Conservation (phyloP, 2,888 invertebrate genomes). For the Athrips mouffetella region DNA sequence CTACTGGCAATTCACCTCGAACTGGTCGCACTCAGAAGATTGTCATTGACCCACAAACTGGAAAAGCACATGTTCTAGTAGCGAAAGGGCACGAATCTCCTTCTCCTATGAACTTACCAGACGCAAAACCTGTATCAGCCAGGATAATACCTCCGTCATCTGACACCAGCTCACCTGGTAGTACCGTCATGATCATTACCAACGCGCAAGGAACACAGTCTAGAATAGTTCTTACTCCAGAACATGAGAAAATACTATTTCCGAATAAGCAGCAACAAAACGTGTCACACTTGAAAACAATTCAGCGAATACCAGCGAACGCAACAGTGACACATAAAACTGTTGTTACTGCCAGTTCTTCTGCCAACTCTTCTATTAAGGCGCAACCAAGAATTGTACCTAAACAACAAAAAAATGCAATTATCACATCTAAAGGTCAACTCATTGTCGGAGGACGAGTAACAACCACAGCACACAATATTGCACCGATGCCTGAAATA, state of each 20-base stretch:
- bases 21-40: slow-evolving; percentile 66
- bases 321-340: slow-evolving; percentile 43
- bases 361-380: slow-evolving; percentile 37
- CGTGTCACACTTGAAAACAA: slow-evolving; percentile 57
- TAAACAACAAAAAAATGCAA: slow-evolving; percentile 70
- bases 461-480: slow-evolving; percentile 62
- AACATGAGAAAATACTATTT: slow-evolving; percentile 79
- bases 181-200: slow-evolving; percentile 81
- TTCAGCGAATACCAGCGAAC: slow-evolving; percentile 54
- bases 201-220: slow-evolving; percentile 80
- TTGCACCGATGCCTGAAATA: slow-evolving; percentile 68
- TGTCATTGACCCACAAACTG: slow-evolving; percentile 69
- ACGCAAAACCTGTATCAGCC: slow-evolving; percentile 61
- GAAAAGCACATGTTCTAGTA: slow-evolving; percentile 66
- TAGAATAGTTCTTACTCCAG: slow-evolving; percentile 78
- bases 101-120: slow-evolving; percentile 29
- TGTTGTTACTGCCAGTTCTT: slow-evolving; percentile 30
- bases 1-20: slow-evolving; percentile 52
- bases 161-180: slow-evolving; percentile 55
- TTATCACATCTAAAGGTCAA: slow-evolving; percentile 78
- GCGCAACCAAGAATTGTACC: slow-evolving; percentile 57
- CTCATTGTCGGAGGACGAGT: slow-evolving; percentile 71
- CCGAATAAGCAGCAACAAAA: slow-evolving; percentile 71
- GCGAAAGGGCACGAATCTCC: slow-evolving; percentile 50
- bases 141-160: slow-evolving; percentile 56